Evolutionary conservation across 2,797 vertebrate species (phyloP), one percentile per base, ranked within the genome.

Genomic region (Apodemus agrarius): DNA sequence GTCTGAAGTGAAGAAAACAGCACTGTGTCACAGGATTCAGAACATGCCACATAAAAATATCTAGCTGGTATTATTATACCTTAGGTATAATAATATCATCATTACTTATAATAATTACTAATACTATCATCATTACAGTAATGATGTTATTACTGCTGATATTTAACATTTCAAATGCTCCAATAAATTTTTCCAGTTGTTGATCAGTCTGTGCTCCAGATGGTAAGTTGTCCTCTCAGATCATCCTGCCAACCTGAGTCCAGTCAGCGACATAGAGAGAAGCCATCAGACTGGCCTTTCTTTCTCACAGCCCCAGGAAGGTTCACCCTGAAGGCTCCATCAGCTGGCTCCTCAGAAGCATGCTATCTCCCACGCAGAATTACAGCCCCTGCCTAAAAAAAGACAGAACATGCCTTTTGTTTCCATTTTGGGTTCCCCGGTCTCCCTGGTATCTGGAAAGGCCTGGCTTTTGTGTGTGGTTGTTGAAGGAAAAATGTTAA

Each of bases 21-120:
- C 13, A 87, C 2, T 52, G 26, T 8, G 22, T 88, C 26, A 16
- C 11, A n/a, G 9, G 37, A 91, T 61, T 72, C 81, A 95, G 76
- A 96, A 93, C 54, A 82, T 49, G 83, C 88, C 37, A 0, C n/a
- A 87, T 78, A 43, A 76, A 93, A 95, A 80, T 69, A 46, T 26
- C 91, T 89, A 74, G 74, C 22, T 63, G 31, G 24, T 46, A 74
- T 82, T n/a, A n/a, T n/a, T n/a, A n/a, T n/a, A n/a, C n/a, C 43
- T 83, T 34, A 85, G 59, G 52, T 43, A 8, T 19, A 80, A 67
- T 43, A 67, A 65, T 61, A 37, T 81, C 61, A 79, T 49, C 43
- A 34, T 46, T 22, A 76, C 49, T 78, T 13, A 52, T 52, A 52
- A 52, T 52, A 52, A 13, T 52, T 52, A 52, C 12, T 19, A 80